Evolutionary conservation across 35 echinoderm and acorn worm species (phyloP), one percentile per base, ranked within the genome.

Genomic region (Apostichopus parvimensis): DNA sequence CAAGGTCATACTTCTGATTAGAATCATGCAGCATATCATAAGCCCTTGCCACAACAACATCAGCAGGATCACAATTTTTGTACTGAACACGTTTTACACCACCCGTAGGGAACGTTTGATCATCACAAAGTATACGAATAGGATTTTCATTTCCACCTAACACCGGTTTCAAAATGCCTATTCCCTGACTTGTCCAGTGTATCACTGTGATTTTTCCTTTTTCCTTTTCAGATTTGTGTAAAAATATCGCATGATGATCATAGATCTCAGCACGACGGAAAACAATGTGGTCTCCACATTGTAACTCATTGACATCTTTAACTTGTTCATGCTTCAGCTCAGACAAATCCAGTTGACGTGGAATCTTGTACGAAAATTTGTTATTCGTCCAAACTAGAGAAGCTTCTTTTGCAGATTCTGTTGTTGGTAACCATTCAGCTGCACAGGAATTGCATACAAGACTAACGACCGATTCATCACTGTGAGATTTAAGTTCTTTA

Each of bases 281-380:
- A 65, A 87, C 52, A 57, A 87, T 87, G 84, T 87, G 84, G 57
- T 87, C 84, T 10, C 84, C 84, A 65, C 53, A 14, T 6, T 62
- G 1, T 22, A 87, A 71, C 20, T 87, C 6, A 12, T 22, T 71
- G 12, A 71, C 57, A 57, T 87, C 64, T 62, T 3, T 23, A 17
- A 87, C 64, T 8, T 20, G 6, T 66, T 87, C 59, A 68, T 71
- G n/a, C 2, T 4, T 25, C 34, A 82, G 21, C 79, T 82, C 11
- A 55, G 13, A 28, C 21, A 87, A 57, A 68, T 66, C 57, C 4
- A 87, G 20, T 25, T 0, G 4, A 13, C 3, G 18, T 24, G 84
- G 84, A 15, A 57, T 53, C 22, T 65, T 87, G 59, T 87, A 87
- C 13, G 4, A 86, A 5, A 58, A 86, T 18, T 9, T 61, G 0